Percentiles rank a stretch among this genome's conserved stretches.
Evolutionary conservation across 2,113 vertebrate species (phyloP).

Genomic region (Calyptommatus sinebrachiatus): DNA sequence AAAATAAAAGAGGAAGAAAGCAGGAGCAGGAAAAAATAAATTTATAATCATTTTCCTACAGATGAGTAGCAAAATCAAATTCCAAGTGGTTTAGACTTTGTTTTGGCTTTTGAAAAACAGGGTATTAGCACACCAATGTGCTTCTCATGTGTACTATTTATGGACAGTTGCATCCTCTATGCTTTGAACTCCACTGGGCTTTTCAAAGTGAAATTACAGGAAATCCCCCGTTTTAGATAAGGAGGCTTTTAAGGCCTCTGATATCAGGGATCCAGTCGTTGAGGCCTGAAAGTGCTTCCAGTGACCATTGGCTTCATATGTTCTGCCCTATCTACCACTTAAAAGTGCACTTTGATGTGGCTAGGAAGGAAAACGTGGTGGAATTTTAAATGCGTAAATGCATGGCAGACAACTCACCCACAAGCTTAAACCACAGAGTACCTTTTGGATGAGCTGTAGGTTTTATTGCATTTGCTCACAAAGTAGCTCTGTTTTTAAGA

Average conservation of each 20-base stretch:
- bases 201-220: conserved; percentile 64
- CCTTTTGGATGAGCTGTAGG: conserved; percentile 66
- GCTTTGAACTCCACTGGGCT: conserved; percentile 34
- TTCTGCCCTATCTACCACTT: conserved; percentile 57
- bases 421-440: conserved; percentile 67
- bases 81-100: not conserved
- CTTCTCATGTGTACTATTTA: conserved; percentile 19
- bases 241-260: conserved; percentile 59
- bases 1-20: not conserved
- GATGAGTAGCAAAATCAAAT: not conserved
- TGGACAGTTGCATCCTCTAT: conserved; percentile 42
- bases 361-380: conserved; percentile 68
- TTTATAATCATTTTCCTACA: not conserved
- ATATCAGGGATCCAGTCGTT: conserved; percentile 52
- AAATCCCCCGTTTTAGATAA: conserved; percentile 55
- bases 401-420: conserved; percentile 62
- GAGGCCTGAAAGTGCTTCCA: conserved; percentile 61
- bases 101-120: not conserved
- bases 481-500: conserved; percentile 63
- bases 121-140: conserved; percentile 2
- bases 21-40: conserved; percentile 23
- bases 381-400: conserved; percentile 70
- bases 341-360: conserved; percentile 54
- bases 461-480: conserved; percentile 67
- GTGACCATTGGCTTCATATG: conserved; percentile 62